A percentile compares a stretch with the other conserved stretches of the same genome.
phyloP scores from a whole-genome alignment of 1,140 invertebrate species.

The Dendrolimus punctatus region DNA sequence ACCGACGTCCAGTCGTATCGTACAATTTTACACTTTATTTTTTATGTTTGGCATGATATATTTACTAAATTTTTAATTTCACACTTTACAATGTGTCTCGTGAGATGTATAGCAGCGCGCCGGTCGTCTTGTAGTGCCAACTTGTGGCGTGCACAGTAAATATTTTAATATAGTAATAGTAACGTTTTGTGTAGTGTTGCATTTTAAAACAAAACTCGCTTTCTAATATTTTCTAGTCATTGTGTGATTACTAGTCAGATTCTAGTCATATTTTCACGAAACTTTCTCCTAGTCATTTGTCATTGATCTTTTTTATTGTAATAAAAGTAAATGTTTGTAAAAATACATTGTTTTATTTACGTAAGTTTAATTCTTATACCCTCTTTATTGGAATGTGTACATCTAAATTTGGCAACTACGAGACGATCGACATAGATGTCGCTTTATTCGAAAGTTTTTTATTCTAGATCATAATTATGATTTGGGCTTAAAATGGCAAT shows the following conservation, averaged over 20 bases:
- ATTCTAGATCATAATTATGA: slow-evolving; percentile 43
- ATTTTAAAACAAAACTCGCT: slow-evolving; percentile 21
- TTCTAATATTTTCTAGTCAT: slow-evolving; percentile 37
- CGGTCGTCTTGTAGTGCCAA: slow-evolving; percentile 67
- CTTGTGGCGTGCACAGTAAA: slow-evolving; percentile 38
- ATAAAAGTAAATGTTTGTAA: slow-evolving; percentile 45
- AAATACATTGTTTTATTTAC: slow-evolving; percentile 60
- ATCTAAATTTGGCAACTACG: slow-evolving; percentile 45
- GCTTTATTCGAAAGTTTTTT: slow-evolving; percentile 41
- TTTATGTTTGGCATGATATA: slow-evolving; percentile 70
- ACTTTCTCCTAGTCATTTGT: slow-evolving; percentile 23
- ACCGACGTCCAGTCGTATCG: slow-evolving; percentile 66
- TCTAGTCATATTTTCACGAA: slow-evolving; percentile 58
- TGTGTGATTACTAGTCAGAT: slow-evolving; percentile 56
- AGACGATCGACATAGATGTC: slow-evolving; percentile 54
- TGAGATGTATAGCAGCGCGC: slow-evolving; percentile 45
- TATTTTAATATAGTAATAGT: slow-evolving; percentile 11
- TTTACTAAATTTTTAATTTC: slow-evolving; percentile 63
- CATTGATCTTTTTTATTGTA: slow-evolving; percentile 34
- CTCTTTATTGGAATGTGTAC: slow-evolving; percentile 15
- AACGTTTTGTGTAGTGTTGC: slow-evolving; percentile 1
- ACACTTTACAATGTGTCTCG: slow-evolving; percentile 55
- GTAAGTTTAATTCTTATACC: slow-evolving; percentile 16
- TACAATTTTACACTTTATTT: slow-evolving; percentile 61
- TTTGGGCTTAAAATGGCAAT: slow-evolving; percentile 32